These are phyloP conservation scores for Momotus momota DNA, from an alignment of 2,797 vertebrate species.

Conservation along the genomic window DNA sequence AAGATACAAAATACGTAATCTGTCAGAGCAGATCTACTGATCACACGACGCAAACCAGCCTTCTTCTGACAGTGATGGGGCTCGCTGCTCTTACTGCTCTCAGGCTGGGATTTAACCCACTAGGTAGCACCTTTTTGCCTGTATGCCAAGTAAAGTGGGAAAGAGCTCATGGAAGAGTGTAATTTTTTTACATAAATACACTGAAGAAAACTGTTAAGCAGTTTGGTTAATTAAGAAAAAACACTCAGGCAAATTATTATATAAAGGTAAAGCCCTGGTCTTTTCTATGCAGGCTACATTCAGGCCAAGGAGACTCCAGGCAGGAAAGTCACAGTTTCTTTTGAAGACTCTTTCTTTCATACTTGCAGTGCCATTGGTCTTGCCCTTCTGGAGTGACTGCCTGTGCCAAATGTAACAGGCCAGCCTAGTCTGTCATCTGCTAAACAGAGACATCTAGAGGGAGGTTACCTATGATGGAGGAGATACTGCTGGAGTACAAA, in stretches of 20 bases:
- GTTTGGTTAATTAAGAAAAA: neutral
- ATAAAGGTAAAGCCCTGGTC: neutral
- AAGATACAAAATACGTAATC: conserved; percentile 41
- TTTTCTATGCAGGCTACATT: neutral
- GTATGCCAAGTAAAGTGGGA: neutral
- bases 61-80: neutral
- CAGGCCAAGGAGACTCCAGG: neutral
- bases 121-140: fast-evolving
- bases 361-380: neutral
- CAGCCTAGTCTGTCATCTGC: neutral
- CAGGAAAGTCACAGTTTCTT: neutral
- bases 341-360: neutral
- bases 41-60: neutral
- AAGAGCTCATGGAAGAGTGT: neutral
- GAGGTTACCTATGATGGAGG: neutral
- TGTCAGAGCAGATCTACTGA: conserved; percentile 39
- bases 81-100: neutral
- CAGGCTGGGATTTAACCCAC: neutral
- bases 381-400: neutral
- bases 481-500: neutral
- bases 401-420: neutral
- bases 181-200: neutral
- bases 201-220: neutral
- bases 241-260: neutral
- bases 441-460: neutral